Conservation (phyloP, 2,797 vertebrate genomes). For the Pelochelys cantorii region DNA sequence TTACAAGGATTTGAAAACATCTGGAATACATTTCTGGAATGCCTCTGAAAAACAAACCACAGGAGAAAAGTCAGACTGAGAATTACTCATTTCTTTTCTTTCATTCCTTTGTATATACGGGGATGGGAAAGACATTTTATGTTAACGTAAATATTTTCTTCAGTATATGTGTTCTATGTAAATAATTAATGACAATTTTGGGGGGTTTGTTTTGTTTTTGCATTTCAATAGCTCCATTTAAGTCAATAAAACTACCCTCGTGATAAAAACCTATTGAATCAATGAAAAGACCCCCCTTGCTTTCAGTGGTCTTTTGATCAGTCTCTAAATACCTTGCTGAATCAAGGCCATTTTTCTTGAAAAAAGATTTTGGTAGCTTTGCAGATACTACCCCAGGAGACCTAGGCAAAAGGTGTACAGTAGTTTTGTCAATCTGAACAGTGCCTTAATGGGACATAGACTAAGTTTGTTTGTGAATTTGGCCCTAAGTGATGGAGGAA, state of each 20-base stretch:
- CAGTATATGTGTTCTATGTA: slow-evolving; percentile 49
- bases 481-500: not conserved
- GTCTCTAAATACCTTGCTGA: not conserved
- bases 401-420: not conserved
- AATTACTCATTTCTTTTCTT: slow-evolving; percentile 66
- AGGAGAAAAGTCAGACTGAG: slow-evolving; percentile 70
- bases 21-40: slow-evolving; percentile 76
- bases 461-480: not conserved
- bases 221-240: slow-evolving; percentile 31
- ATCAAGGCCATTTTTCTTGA: not conserved
- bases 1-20: slow-evolving; percentile 69
- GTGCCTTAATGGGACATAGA: not conserved
- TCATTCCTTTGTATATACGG: slow-evolving; percentile 26
- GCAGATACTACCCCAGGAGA: not conserved
- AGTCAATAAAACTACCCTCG: slow-evolving; percentile 1
- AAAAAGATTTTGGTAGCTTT: not conserved
- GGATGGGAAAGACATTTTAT: slow-evolving; percentile 40
- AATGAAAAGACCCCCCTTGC: not conserved
- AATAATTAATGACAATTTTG: slow-evolving; percentile 45
- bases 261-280: not conserved
- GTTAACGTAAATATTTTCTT: slow-evolving; percentile 58
- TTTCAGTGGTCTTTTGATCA: slow-evolving; percentile 12
- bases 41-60: slow-evolving; percentile 74
- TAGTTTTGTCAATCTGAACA: not conserved
- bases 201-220: too few relatives aligned